Conservation (phyloP, 2,797 vertebrate species). For the Cyprinodon diabolis region DNA sequence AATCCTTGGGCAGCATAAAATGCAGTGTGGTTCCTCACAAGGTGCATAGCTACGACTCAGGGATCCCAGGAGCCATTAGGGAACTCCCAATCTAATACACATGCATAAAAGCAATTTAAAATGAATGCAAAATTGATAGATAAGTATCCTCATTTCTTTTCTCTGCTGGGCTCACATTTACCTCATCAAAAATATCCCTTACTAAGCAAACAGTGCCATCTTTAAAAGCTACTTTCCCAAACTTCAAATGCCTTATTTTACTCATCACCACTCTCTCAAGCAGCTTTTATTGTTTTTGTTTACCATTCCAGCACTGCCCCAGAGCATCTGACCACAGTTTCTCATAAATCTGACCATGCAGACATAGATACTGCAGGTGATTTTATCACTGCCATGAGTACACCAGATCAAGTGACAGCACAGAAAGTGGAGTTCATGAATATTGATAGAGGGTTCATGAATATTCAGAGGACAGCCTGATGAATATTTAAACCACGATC, state of each 20-base stretch:
- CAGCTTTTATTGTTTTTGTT: slow-evolving; percentile 35
- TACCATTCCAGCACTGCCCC: slow-evolving; percentile 34
- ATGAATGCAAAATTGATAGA: neutral
- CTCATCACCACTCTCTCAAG: neutral
- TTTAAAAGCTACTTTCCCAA: neutral
- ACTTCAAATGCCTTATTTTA: slow-evolving; percentile 1
- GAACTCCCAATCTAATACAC: neutral
- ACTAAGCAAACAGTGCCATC: too few species aligned
- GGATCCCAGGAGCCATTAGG: neutral
- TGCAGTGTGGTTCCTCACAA: neutral
- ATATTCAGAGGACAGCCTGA: slow-evolving; percentile 66
- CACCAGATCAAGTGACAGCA: slow-evolving; percentile 72
- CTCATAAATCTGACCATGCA: slow-evolving; percentile 26
- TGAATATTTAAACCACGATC: slow-evolving; percentile 80
- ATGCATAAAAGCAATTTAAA: neutral
- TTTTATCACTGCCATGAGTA: slow-evolving; percentile 58
- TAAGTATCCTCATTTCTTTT: neutral
- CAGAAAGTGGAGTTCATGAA: slow-evolving; percentile 73
- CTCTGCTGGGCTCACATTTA: too few species aligned
- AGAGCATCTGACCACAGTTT: slow-evolving; percentile 31
- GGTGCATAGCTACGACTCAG: neutral
- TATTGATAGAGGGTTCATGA: slow-evolving; percentile 69
- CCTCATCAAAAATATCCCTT: too few species aligned
- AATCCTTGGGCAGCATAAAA: neutral
- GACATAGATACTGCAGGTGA: slow-evolving; percentile 27